phyloP scores from a whole-genome alignment of 2,888 invertebrate genomes.

The Biston stratarius region DNA sequence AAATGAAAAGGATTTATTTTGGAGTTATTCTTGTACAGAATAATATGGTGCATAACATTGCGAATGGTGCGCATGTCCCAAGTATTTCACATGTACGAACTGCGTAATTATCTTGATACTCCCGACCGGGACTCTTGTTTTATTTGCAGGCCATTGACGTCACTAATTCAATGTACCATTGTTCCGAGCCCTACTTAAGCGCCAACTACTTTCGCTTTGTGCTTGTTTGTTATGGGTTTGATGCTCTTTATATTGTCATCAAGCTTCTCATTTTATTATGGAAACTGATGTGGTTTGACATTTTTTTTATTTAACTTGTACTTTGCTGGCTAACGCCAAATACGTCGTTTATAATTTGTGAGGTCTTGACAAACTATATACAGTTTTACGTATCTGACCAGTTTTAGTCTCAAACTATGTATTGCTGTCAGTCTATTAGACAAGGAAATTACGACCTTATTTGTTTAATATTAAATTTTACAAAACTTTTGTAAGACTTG shows the following conservation, averaged over 20 bases:
- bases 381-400: too few relatives aligned
- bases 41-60: neutral
- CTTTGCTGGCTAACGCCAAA: too few relatives aligned
- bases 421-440: too few relatives aligned
- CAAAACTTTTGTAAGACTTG: too few relatives aligned
- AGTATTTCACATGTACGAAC: neutral
- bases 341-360: too few relatives aligned
- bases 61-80: neutral
- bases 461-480: too few relatives aligned
- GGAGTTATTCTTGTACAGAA: neutral
- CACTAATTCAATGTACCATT: conserved; percentile 37
- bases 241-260: neutral
- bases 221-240: conserved; percentile 15
- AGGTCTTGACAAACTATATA: too few relatives aligned
- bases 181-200: conserved; percentile 25
- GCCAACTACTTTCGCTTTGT: conserved; percentile 38
- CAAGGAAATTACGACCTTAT: too few relatives aligned
- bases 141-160: conserved; percentile 40
- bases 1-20: neutral
- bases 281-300: neutral
- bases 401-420: too few relatives aligned
- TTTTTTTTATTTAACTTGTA: too few relatives aligned
- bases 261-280: neutral
- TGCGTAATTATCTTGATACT: conserved; percentile 17
- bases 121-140: conserved; percentile 17